Percentiles rank a stretch among this genome's conserved stretches.
phyloP scores from a whole-genome alignment of 2,888 invertebrate genomes.

The Gibbula magus region DNA sequence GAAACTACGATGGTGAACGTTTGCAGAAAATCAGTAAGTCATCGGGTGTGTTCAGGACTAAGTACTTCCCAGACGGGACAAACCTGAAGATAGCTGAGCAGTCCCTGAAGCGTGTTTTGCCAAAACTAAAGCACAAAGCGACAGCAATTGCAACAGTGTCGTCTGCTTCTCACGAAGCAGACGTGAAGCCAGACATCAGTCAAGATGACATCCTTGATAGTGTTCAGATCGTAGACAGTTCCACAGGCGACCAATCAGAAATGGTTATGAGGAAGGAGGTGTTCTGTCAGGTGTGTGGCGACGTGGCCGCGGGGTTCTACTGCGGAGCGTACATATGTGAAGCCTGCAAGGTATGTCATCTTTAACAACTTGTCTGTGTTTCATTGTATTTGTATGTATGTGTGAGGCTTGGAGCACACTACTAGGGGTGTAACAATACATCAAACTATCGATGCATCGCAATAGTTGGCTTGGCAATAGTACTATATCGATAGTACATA shows the following conservation, averaged over 20 bases:
- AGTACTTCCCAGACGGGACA: background rate
- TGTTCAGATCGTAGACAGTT: background rate
- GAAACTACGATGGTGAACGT: background rate
- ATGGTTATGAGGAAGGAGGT: background rate
- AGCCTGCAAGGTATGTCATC: constrained; percentile 70
- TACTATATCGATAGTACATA: too few relatives aligned
- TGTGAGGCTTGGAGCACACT: background rate
- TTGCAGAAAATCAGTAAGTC: background rate
- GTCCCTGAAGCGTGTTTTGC: background rate
- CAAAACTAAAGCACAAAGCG: background rate
- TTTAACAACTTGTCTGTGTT: background rate
- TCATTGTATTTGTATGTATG: background rate
- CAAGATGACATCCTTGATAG: background rate
- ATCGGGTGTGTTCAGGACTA: background rate
- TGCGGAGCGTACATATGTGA: constrained; percentile 74
- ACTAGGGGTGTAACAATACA: too few relatives aligned
- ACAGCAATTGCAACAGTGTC: background rate
- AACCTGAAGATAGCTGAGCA: background rate
- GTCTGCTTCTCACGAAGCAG: background rate
- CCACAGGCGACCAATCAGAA: background rate
- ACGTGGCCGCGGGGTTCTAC: constrained; percentile 71
- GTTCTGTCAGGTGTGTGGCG: constrained; percentile 71
- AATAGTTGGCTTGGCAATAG: too few relatives aligned
- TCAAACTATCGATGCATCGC: too few relatives aligned
- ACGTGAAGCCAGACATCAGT: too few relatives aligned